A percentile compares a stretch with the other conserved stretches of the same genome.
Evolutionary conservation across 2,888 invertebrate genomes (phyloP).

Genomic region (Thera obeliscata): DNA sequence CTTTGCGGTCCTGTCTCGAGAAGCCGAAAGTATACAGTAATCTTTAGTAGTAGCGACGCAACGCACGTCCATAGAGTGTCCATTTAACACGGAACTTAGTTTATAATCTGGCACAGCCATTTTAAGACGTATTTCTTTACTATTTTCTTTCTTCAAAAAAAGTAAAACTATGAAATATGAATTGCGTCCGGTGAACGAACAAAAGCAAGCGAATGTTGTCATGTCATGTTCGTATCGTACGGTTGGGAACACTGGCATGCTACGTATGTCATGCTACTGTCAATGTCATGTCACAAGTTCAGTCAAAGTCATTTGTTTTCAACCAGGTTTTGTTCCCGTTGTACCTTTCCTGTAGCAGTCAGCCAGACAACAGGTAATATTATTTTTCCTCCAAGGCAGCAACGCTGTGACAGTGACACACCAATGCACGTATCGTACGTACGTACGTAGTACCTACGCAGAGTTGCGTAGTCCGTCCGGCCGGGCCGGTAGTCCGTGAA

Average conservation of each 20-base stretch:
- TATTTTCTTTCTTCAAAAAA: slow-evolving; percentile 40
- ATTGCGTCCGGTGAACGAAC: slow-evolving; percentile 44
- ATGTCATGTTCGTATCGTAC: slow-evolving; percentile 46
- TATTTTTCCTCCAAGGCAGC: no score
- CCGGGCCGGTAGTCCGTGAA: slow-evolving; percentile 54
- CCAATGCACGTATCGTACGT: not conserved
- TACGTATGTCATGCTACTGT: slow-evolving; percentile 8
- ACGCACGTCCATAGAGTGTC: slow-evolving; percentile 94
- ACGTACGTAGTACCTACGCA: slow-evolving; percentile 10
- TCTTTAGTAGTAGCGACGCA: slow-evolving; percentile 87
- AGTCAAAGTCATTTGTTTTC: not conserved
- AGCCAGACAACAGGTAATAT: no score
- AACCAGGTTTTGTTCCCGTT: no score
- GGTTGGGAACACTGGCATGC: no score
- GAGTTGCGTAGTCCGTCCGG: not conserved
- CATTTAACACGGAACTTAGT: slow-evolving; percentile 90
- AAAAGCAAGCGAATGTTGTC: slow-evolving; percentile 58
- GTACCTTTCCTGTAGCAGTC: no score
- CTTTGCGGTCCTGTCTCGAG: slow-evolving; percentile 94
- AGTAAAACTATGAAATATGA: slow-evolving; percentile 49
- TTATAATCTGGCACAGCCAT: slow-evolving; percentile 87
- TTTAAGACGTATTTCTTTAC: slow-evolving; percentile 34
- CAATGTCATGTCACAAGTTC: slow-evolving; percentile 14
- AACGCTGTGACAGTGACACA: no score
- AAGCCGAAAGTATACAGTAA: slow-evolving; percentile 92